Evolutionary conservation across 1,140 invertebrate genomes (phyloP).

Genomic region (Drosophila gunungcola): DNA sequence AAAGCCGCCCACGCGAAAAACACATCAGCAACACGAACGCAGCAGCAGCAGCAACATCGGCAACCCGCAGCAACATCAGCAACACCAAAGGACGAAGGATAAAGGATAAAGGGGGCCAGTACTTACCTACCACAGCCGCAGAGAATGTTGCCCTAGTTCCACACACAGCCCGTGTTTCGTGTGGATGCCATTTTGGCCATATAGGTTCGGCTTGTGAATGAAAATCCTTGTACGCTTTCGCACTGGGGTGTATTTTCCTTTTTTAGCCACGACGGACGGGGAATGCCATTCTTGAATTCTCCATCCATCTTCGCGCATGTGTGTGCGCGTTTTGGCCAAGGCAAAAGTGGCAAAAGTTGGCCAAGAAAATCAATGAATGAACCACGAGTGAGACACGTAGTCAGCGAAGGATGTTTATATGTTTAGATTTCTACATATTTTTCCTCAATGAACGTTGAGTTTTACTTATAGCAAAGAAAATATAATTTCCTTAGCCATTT

Average conservation of each 20-base stretch:
- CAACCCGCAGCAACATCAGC: neutral
- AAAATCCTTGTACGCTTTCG: slow-evolving; percentile 52
- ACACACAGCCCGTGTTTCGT: slow-evolving; percentile 60
- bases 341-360: slow-evolving; percentile 19
- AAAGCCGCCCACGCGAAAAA: slow-evolving; percentile 34
- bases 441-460: slow-evolving; percentile 53
- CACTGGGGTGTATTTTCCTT: slow-evolving; percentile 20
- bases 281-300: slow-evolving; percentile 50
- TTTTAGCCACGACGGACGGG: slow-evolving; percentile 12
- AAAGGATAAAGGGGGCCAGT: neutral
- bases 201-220: slow-evolving; percentile 70
- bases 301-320: slow-evolving; percentile 37
- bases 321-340: slow-evolving; percentile 20
- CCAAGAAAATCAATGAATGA: slow-evolving; percentile 66
- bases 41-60: slow-evolving; percentile 1
- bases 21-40: slow-evolving; percentile 1
- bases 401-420: slow-evolving; percentile 25
- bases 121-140: slow-evolving; percentile 50
- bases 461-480: slow-evolving; percentile 11
- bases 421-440: slow-evolving; percentile 25
- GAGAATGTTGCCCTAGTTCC: slow-evolving; percentile 71
- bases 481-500: slow-evolving; percentile 22
- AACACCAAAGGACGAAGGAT: slow-evolving; percentile 3
- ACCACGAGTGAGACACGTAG: slow-evolving; percentile 47
- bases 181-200: slow-evolving; percentile 63